Base-by-base conservation (phyloP, 2,888 invertebrate genomes). In the Hirtodrosophila trivittata region DNA sequence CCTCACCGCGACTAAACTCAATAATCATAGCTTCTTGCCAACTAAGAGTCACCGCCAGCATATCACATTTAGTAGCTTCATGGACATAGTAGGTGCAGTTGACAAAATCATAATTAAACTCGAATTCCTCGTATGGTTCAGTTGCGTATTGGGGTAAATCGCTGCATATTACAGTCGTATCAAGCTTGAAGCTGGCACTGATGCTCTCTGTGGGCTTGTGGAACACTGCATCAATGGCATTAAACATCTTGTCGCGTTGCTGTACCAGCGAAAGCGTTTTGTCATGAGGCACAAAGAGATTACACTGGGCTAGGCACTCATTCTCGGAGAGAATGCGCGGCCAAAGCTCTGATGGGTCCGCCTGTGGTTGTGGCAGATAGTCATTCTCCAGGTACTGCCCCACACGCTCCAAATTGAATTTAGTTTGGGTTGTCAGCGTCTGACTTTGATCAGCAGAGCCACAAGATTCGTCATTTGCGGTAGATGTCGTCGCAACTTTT, bases 311-410 rank as follows among this genome's bases (percentile, higher is more conserved):
- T 35, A 97, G 88, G 83, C 95, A 94, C 21, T 94, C 92, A 88
- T 96, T 95, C 69, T 95, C 94, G 47, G 93, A 92, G 1, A 97
- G 91, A 88, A 97, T 94, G 73, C 94, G 92, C 43, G 94, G 93
- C 96, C 96, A 96, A 52, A 94, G 94, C 88, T 96, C 96, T 62
- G 94, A 93, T 59, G 93, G 92, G 78, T 95, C 93, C 1, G 75
- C 57, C 8, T 94, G 64, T 8, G 83, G 92, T 73, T 94, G 94
- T 14, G 93, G 93, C 25, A 98, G 91, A 60, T 95, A 94, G 73
- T 93, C 92, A 87, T 97, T 94, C 75, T 95, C 93, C 56, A 98
- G 92, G 91, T 98, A 98, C 89, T 98, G 97, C 0, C 98, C 98
- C 39, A 98, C 93, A 86, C 95, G 94, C 91, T 98, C 98, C 78